Evolutionary conservation across 2,113 vertebrate species (phyloP).

Genomic region (Entelurus aequoreus): DNA sequence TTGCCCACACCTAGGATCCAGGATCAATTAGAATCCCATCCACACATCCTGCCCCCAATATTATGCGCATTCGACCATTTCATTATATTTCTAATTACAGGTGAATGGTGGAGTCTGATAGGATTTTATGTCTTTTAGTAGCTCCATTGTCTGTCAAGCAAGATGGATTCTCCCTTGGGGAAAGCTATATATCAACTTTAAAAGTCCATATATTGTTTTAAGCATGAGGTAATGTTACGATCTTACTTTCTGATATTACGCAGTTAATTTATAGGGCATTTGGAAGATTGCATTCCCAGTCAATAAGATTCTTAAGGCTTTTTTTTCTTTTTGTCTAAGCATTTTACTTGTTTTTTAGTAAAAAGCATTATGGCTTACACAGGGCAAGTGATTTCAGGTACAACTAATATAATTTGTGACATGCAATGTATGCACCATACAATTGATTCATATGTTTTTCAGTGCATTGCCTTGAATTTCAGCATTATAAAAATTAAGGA

Average conservation of each 20-base stretch:
- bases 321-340: slow-evolving; percentile 20
- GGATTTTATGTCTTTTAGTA: slow-evolving; percentile 51
- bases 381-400: slow-evolving; percentile 7
- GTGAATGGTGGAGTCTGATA: slow-evolving; percentile 54
- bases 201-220: slow-evolving; percentile 53
- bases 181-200: slow-evolving; percentile 52
- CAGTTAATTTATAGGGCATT: slow-evolving; percentile 41
- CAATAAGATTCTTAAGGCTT: slow-evolving; percentile 18
- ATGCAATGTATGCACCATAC: neutral
- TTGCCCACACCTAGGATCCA: slow-evolving; percentile 25
- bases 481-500: neutral
- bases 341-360: neutral
- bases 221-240: slow-evolving; percentile 56
- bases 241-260: slow-evolving; percentile 32
- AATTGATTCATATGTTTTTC: neutral
- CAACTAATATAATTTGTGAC: neutral
- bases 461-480: neutral
- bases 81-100: slow-evolving; percentile 64
- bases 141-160: slow-evolving; percentile 45
- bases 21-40: slow-evolving; percentile 46
- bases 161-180: slow-evolving; percentile 47
- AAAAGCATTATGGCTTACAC: neutral
- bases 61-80: slow-evolving; percentile 42
- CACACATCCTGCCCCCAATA: slow-evolving; percentile 34
- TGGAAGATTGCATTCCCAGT: slow-evolving; percentile 29